Evolutionary conservation across 2,888 invertebrate genomes (phyloP), one percentile per base, ranked within the genome.

Genomic region (Steinernema carpocapsae): DNA sequence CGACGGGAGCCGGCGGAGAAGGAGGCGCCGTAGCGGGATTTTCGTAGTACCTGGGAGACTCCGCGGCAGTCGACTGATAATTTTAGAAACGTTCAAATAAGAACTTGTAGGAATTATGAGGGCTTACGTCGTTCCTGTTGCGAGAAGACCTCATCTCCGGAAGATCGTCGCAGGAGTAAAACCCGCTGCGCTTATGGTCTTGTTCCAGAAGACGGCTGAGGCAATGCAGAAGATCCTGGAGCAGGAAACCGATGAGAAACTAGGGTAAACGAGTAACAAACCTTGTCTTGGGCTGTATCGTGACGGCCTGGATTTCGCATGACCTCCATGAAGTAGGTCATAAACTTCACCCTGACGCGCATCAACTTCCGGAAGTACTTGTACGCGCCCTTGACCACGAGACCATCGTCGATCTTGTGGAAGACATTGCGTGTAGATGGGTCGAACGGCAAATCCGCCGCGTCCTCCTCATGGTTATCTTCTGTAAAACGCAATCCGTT

Each of bases 251-350:
- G n/a, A n/a, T n/a, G n/a, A n/a, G n/a, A n/a, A n/a, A n/a, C n/a
- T 43, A 14, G 14, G 14, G 10, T 43, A 14, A 43, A 43, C 19
- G 14, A 26, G 24, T 12, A 22, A 22, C 73, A 0, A 64, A 74
- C 76, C 51, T 70, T 22, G 71, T 78, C 74, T 17, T 77, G 72
- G 1, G 7, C 4, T 0, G 24, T 70, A 26, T 26, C 29, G 22
- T 29, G 24, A 24, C 72, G 29, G 26, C 17, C 12, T 0, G 84
- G 82, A 59, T 77, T 70, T 1, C 74, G 59, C 43, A 84, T 75
- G 24, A 84, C 79, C n/a, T 78, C 71, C 48, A 85, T 72, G 74
- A 86, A 84, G 75, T 83, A 86, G 26, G 75, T 59, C 86, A 86
- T 86, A 7, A 85, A 73, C 48, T 84, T 83, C 75, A 84, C 83